phyloP scores from a whole-genome alignment of 1,140 invertebrate genomes.

The Wiebesia pumilae region DNA sequence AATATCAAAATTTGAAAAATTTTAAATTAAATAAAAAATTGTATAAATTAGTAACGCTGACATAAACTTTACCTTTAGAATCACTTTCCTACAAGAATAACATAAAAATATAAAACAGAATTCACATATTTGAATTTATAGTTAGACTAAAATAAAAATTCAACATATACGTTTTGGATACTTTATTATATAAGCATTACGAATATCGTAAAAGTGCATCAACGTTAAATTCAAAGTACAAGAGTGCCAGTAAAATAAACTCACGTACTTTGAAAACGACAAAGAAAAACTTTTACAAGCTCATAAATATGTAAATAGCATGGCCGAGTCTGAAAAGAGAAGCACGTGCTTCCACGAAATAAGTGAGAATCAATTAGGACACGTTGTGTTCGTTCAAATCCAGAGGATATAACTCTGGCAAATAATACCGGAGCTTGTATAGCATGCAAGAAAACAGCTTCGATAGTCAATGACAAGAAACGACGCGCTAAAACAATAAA shows the following conservation, averaged over 20 bases:
- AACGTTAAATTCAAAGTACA: conserved; percentile 11
- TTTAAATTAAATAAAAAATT: too few species aligned
- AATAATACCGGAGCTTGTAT: conserved; percentile 14
- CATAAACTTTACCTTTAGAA: too few species aligned
- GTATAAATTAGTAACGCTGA: too few species aligned
- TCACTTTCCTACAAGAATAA: neutral
- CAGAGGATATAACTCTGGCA: conserved; percentile 19
- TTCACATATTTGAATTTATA: neutral
- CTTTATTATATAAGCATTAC: conserved; percentile 18
- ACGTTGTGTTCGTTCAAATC: neutral
- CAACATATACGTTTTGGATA: neutral
- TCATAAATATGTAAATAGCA: conserved; percentile 46
- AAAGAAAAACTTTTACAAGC: conserved; percentile 49
- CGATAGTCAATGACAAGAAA: conserved; percentile 6
- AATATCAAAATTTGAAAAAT: too few species aligned
- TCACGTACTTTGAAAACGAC: conserved; percentile 31
- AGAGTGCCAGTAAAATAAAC: conserved; percentile 25
- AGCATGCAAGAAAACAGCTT: neutral
- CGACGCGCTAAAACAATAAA: conserved; percentile 37
- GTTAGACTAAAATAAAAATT: neutral
- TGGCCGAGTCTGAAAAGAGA: conserved; percentile 20
- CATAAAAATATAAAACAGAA: neutral
- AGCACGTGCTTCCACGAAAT: conserved; percentile 47
- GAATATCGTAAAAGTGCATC: conserved; percentile 12
- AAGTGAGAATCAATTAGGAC: conserved; percentile 44